Conservation (phyloP, 2,888 invertebrate genomes). For the Dryocosmus kuriphilus region DNA sequence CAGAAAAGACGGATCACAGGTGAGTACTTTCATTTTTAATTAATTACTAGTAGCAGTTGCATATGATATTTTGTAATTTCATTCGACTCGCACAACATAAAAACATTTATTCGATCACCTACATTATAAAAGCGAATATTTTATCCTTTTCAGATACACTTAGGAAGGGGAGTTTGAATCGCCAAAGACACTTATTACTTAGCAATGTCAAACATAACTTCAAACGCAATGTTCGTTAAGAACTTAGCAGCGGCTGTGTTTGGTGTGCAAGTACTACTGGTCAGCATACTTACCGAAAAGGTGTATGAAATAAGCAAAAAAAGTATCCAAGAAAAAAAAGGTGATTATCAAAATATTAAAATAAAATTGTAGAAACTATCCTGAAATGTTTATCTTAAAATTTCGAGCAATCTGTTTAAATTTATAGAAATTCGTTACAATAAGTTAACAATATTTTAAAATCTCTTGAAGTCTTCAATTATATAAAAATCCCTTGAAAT, state of each 20-base stretch:
- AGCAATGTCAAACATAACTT: background rate
- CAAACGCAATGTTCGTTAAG: background rate
- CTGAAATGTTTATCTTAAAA: too few species aligned
- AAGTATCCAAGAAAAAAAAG: background rate
- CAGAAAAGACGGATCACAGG: background rate
- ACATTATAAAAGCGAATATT: background rate
- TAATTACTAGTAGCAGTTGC: background rate
- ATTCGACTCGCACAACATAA: background rate
- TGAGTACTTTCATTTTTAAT: background rate
- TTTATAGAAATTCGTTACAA: too few species aligned
- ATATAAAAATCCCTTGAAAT: too few species aligned
- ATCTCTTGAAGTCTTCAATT: too few species aligned
- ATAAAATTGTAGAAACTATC: background rate
- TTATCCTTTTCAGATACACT: background rate
- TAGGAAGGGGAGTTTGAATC: background rate
- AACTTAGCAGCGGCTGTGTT: background rate
- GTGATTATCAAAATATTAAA: background rate
- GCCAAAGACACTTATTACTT: background rate
- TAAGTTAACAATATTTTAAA: too few species aligned
- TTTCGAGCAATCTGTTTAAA: too few species aligned
- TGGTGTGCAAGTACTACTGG: background rate
- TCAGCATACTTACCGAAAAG: background rate
- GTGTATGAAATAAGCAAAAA: background rate
- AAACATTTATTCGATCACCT: background rate
- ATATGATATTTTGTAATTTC: background rate